These are phyloP conservation scores for Deilephila porcellus DNA, from an alignment of 2,888 invertebrate genomes.

Conservation along the genomic window DNA sequence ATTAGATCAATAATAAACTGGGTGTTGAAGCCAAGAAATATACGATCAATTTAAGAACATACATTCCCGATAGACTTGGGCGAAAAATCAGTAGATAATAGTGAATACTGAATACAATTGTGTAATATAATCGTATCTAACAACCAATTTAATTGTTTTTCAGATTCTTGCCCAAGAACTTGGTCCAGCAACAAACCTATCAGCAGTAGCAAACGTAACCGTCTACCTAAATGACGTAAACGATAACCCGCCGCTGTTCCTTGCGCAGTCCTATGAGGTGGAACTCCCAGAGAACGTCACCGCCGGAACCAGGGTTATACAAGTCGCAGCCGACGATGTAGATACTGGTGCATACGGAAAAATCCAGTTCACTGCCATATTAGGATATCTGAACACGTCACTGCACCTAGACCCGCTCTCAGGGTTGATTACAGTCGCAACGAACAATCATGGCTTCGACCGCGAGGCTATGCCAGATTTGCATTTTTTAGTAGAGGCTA, in stretches of 20 bases:
- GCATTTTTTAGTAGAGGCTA: slow-evolving; percentile 93
- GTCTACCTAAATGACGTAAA: slow-evolving; percentile 94
- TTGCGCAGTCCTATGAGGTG: slow-evolving; percentile 88
- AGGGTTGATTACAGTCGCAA: slow-evolving; percentile 92
- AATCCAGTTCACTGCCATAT: slow-evolving; percentile 90
- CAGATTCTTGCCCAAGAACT: slow-evolving; percentile 93
- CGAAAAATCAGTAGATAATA: too few species aligned
- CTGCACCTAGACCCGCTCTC: slow-evolving; percentile 90
- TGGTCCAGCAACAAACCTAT: slow-evolving; percentile 89
- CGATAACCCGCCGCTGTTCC: slow-evolving; percentile 94
- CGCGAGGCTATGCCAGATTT: slow-evolving; percentile 91
- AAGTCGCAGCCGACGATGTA: slow-evolving; percentile 92
- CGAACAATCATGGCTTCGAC: slow-evolving; percentile 91
- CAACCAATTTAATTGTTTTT: slow-evolving; percentile 48
- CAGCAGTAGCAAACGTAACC: slow-evolving; percentile 89
- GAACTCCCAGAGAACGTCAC: slow-evolving; percentile 92
- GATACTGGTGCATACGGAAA: slow-evolving; percentile 92
- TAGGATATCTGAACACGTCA: slow-evolving; percentile 91
- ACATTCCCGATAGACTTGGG: too few species aligned
- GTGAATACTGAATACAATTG: too few species aligned
- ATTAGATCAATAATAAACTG: background rate
- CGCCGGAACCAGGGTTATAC: slow-evolving; percentile 88
- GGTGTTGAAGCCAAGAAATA: background rate
- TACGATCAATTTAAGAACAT: background rate
- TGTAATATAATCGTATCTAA: background rate